Conservation (phyloP, 2,888 invertebrate genomes). For the Euphydryas editha region DNA sequence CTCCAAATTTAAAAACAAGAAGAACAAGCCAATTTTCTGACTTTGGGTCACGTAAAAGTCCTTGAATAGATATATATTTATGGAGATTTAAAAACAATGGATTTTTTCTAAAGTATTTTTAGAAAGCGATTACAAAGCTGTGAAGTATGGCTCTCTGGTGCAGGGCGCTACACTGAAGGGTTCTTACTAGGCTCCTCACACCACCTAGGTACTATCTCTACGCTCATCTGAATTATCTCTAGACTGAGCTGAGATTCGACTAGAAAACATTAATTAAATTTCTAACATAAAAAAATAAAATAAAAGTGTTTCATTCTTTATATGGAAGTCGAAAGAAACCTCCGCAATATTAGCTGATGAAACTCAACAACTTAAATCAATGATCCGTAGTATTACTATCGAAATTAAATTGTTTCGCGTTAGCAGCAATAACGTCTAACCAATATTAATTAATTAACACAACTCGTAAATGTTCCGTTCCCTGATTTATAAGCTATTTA, state of each 20-base stretch:
- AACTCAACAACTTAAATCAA: neutral
- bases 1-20: neutral
- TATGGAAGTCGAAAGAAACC: too few relatives aligned
- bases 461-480: conserved; percentile 40
- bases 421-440: neutral
- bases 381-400: neutral
- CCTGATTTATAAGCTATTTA: conserved; percentile 61
- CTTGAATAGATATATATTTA: neutral
- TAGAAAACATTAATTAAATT: neutral
- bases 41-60: too few relatives aligned
- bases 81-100: conserved; percentile 11
- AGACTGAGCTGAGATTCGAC: conserved; percentile 13
- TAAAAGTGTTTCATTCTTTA: too few relatives aligned
- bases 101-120: conserved; percentile 45
- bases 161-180: conserved; percentile 73
- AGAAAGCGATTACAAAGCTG: conserved; percentile 57
- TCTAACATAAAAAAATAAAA: too few relatives aligned
- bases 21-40: too few relatives aligned
- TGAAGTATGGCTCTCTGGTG: conserved; percentile 60
- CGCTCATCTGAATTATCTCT: conserved; percentile 34
- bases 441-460: conserved; percentile 29
- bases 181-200: conserved; percentile 64
- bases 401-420: neutral
- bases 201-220: conserved; percentile 32
- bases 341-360: too few relatives aligned